Conservation (phyloP, 2,797 vertebrate genomes). For the Rhynchonycteris naso region DNA sequence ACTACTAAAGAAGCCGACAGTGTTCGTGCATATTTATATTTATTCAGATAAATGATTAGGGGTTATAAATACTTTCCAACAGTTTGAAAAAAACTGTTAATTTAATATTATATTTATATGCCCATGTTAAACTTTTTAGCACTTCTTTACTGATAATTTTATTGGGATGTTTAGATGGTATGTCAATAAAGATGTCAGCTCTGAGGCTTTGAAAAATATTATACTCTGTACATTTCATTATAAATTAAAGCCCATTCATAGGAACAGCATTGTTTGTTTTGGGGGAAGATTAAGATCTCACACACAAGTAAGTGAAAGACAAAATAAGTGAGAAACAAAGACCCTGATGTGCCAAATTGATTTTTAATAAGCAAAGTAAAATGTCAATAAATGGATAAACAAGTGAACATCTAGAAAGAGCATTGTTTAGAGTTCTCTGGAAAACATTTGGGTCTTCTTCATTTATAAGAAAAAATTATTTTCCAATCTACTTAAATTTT, state of each 20-base stretch:
- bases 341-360: not conserved
- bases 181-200: not conserved
- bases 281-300: not conserved
- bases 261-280: not conserved
- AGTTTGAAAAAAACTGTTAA: not conserved
- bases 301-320: not conserved
- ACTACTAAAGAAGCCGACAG: not conserved
- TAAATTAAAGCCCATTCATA: conserved; percentile 42
- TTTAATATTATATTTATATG: not conserved
- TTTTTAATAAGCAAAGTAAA: conserved; percentile 10
- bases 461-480: not conserved
- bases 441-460: not conserved
- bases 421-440: not conserved
- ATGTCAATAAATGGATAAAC: not conserved
- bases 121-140: not conserved
- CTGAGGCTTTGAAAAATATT: conserved; percentile 30
- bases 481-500: not conserved
- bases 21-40: not conserved
- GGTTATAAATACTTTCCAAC: not conserved
- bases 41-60: not conserved
- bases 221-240: conserved; percentile 12
- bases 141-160: not conserved
- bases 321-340: not conserved
- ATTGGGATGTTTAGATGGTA: not conserved
- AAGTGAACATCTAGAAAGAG: not conserved